Evolutionary conservation across 2,888 invertebrate genomes (phyloP).

Genomic region (Athetis lepigone): DNA sequence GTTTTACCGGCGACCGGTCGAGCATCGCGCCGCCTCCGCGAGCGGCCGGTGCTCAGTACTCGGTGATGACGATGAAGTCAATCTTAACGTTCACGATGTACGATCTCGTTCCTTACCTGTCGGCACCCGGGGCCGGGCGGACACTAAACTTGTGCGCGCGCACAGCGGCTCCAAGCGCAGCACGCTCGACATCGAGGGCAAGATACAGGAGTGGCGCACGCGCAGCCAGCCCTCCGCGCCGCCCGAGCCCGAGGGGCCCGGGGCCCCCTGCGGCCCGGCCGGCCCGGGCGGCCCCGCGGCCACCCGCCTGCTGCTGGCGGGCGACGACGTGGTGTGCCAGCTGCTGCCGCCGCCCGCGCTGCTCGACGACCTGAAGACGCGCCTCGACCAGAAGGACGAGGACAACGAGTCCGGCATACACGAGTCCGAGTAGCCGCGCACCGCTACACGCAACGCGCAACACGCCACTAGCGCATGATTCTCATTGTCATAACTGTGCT

Average conservation of each 20-base stretch:
- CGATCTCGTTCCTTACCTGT: conserved; percentile 14
- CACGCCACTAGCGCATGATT: too few relatives aligned
- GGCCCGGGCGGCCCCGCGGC: conserved; percentile 40
- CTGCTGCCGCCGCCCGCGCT: conserved; percentile 81
- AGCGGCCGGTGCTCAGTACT: neutral
- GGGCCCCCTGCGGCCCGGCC: conserved; percentile 56
- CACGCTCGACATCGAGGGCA: conserved; percentile 89
- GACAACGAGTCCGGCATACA: conserved; percentile 88
- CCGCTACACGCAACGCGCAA: neutral
- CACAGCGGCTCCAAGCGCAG: conserved; percentile 87
- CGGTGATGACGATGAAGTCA: neutral
- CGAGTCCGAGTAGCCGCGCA: conserved; percentile 80
- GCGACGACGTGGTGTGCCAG: conserved; percentile 81
- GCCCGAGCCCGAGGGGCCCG: conserved; percentile 35
- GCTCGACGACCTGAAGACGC: conserved; percentile 84
- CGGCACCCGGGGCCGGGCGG: conserved; percentile 18
- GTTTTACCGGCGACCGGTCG: conserved; percentile 53
- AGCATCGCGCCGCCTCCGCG: conserved; percentile 28
- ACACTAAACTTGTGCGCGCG: conserved; percentile 49
- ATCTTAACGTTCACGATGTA: neutral
- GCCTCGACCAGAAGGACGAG: conserved; percentile 86
- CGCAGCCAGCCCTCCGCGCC: conserved; percentile 68
- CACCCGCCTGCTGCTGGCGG: conserved; percentile 75
- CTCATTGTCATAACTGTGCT: too few relatives aligned
- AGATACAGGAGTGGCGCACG: conserved; percentile 87